phyloP scores from a whole-genome alignment of 2,888 invertebrate species.

The Hypolimnas misippus region DNA sequence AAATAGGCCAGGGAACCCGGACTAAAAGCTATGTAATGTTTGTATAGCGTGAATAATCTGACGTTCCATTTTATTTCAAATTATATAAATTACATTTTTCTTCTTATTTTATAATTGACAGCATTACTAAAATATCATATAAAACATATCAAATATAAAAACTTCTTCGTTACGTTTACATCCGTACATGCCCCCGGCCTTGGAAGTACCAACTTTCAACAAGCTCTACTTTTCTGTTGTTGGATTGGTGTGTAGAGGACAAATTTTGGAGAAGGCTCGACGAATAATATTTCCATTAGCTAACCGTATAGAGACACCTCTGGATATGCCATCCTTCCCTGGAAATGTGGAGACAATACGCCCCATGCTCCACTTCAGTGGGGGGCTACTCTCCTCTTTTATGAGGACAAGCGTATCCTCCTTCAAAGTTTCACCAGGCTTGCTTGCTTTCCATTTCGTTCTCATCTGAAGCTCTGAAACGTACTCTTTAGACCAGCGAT shows the following conservation, averaged over 20 bases:
- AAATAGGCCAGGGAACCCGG: too few relatives aligned
- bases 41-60: too few relatives aligned
- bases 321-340: slow-evolving; percentile 37
- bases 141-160: too few relatives aligned
- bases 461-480: too few relatives aligned
- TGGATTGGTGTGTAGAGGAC: background rate
- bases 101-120: too few relatives aligned
- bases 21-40: too few relatives aligned
- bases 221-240: background rate
- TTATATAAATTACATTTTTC: too few relatives aligned
- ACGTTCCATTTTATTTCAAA: too few relatives aligned
- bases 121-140: too few relatives aligned
- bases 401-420: slow-evolving; percentile 20
- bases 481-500: too few relatives aligned
- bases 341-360: slow-evolving; percentile 25
- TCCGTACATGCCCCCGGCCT: background rate
- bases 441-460: slow-evolving; percentile 46
- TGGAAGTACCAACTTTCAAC: background rate
- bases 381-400: slow-evolving; percentile 37
- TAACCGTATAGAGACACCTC: slow-evolving; percentile 35
- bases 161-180: too few relatives aligned
- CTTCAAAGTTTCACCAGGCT: background rate
- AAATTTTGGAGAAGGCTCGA: slow-evolving; percentile 24
- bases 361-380: slow-evolving; percentile 40
- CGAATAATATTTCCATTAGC: background rate